Evolutionary conservation across 2,113 vertebrate genomes (phyloP).

Genomic region (Xiphorhynchus elegans): DNA sequence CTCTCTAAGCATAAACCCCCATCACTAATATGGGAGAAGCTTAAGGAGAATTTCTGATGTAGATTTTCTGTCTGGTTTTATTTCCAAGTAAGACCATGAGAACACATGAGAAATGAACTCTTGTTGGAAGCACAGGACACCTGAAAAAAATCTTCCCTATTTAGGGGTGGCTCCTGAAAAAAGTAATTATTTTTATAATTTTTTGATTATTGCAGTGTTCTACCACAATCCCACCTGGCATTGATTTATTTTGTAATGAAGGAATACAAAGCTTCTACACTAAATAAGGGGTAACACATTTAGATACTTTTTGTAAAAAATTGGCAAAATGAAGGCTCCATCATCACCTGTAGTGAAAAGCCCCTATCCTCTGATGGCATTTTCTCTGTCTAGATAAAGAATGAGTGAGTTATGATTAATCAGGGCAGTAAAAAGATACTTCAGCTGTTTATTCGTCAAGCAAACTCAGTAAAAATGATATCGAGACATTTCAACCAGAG

Average conservation of each 20-base stretch:
- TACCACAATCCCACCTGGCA: background rate
- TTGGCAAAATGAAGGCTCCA: background rate
- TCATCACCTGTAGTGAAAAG: background rate
- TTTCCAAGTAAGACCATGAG: background rate
- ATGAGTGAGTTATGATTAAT: background rate
- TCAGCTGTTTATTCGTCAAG: background rate
- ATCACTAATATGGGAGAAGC: accelerated
- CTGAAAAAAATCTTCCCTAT: background rate
- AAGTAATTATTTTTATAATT: background rate
- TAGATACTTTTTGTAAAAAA: background rate
- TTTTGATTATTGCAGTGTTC: background rate
- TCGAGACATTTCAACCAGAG: background rate
- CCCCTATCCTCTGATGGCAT: background rate
- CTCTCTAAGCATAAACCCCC: background rate
- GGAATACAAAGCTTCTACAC: background rate
- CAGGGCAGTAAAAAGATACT: background rate
- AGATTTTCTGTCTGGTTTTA: background rate
- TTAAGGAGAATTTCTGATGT: background rate
- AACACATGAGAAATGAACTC: background rate
- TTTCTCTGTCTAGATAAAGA: background rate
- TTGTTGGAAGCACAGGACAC: background rate
- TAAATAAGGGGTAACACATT: background rate
- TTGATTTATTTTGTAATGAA: background rate
- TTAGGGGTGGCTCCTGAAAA: background rate
- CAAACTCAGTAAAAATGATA: background rate